A percentile compares a stretch with the other conserved stretches of the same genome.
phyloP scores from a whole-genome alignment of 2,113 vertebrate genomes.

The Callospermophilus lateralis region DNA sequence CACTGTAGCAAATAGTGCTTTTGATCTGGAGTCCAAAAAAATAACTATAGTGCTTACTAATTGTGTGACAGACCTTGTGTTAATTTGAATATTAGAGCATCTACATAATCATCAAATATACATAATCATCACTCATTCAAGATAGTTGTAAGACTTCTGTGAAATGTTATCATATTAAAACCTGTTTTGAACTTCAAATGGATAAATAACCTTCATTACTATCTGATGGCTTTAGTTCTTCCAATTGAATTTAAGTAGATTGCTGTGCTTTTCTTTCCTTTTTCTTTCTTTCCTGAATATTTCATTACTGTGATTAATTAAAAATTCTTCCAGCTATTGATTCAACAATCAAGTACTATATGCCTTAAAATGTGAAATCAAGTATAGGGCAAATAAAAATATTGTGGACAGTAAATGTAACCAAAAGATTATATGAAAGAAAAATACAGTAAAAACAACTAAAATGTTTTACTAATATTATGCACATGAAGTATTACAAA shows the following conservation, averaged over 20 bases:
- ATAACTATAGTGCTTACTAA: neutral
- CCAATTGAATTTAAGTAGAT: neutral
- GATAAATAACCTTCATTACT: neutral
- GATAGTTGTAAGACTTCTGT: neutral
- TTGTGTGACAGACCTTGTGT: neutral
- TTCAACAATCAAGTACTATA: neutral
- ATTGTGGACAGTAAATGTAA: rapidly evolving
- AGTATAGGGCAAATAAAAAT: neutral
- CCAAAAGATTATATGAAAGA: neutral
- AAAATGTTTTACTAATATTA: neutral
- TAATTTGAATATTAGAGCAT: neutral
- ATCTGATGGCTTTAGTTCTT: neutral
- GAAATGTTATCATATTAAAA: neutral
- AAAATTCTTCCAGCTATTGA: neutral
- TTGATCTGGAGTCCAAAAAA: neutral
- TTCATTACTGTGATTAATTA: neutral
- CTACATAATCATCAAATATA: neutral
- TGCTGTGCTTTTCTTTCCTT: neutral
- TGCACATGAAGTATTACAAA: neutral
- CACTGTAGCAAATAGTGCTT: neutral
- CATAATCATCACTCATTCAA: neutral
- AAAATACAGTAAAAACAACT: neutral
- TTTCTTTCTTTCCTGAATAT: neutral
- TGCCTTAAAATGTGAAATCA: neutral
- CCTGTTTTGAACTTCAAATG: neutral